A percentile compares a stretch with the other conserved stretches of the same genome.
Conservation (phyloP, 2,888 invertebrate species). For the Craniophora ligustri region DNA sequence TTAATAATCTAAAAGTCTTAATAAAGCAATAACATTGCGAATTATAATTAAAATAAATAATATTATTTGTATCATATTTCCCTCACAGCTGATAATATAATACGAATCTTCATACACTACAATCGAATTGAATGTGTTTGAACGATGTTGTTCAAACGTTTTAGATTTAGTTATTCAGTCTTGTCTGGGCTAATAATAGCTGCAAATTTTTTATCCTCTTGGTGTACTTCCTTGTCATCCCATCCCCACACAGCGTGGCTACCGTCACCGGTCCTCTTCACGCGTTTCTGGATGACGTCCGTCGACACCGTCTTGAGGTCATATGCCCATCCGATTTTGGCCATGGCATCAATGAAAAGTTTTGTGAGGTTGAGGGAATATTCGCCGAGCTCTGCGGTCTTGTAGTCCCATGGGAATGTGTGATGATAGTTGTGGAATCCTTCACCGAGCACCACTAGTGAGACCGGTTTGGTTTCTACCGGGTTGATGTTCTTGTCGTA, state of each 20-base stretch:
- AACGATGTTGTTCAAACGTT: no score
- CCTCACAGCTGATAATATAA: conserved; percentile 32
- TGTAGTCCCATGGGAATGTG: conserved; percentile 95
- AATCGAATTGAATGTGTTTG: conserved; percentile 24
- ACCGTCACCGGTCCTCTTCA: conserved; percentile 93
- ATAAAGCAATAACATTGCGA: conserved; percentile 30
- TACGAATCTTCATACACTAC: conserved; percentile 36
- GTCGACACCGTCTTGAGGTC: conserved; percentile 94
- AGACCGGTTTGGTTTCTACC: conserved; percentile 90
- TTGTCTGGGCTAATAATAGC: conserved; percentile 64
- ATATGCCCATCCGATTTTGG: conserved; percentile 95
- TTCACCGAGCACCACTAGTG: conserved; percentile 91
- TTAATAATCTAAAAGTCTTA: conserved; percentile 45
- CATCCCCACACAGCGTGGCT: conserved; percentile 93
- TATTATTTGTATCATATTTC: conserved; percentile 47
- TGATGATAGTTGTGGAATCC: conserved; percentile 97
- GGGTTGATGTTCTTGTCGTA: conserved; percentile 93
- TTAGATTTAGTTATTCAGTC: conserved; percentile 61
- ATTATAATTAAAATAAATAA: conserved; percentile 52
- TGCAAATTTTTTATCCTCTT: conserved; percentile 62
- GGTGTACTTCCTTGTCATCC: conserved; percentile 70
- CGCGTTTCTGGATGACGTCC: conserved; percentile 91
- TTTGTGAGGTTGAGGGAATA: conserved; percentile 92
- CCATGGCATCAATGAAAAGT: conserved; percentile 93
- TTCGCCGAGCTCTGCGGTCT: conserved; percentile 93